Base-by-base conservation (phyloP, 1,140 invertebrate genomes). In the Coelopa frigida region DNA sequence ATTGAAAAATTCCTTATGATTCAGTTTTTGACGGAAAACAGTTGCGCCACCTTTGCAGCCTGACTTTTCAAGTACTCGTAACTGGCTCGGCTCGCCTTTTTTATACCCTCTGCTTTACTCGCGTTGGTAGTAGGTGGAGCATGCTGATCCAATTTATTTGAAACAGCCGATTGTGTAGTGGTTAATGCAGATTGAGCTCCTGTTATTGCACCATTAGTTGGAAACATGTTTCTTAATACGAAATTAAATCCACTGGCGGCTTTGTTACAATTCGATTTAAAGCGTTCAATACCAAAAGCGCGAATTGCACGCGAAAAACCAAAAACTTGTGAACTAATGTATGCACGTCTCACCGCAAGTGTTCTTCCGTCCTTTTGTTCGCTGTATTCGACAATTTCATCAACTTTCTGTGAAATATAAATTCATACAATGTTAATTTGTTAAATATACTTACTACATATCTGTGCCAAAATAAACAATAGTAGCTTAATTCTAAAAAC, bases 221-320 rank as follows among this genome's bases (percentile, higher is more conserved):
- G 83, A 68, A 82, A 89, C 81, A 87, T 80, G 37, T 74, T 73
- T 33, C 75, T 66, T 3, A 93, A 72, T 2, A 92, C 85, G 58
- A 83, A 76, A 67, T 93, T 88, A 61, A 93, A 93, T 4, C 91
- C 91, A 51, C 58, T 74, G 47, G 80, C 79, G 70, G 90, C 87
- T 72, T 90, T 85, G 2, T 67, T 61, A 51, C 84, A 85, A 61
- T 94, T 94, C 58, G 88, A 87, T 53, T 84, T 83, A 69, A 93
- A 94, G 31, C 89, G 74, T 36, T 94, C 87, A 38, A 89, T 72
- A 8, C 89, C 89, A 72, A 94, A 94, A 3, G 85, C 83, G 53
- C 89, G 80, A 37, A 96, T 90, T 0, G 90, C 84, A 36, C 82
- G 70, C n/a, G 87, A 82, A 59, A 94, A 87, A 17, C 90, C 90